A percentile compares a stretch with the other conserved stretches of the same genome.
Conservation (phyloP, 2,113 vertebrate species). For the Quiscalus mexicanus region DNA sequence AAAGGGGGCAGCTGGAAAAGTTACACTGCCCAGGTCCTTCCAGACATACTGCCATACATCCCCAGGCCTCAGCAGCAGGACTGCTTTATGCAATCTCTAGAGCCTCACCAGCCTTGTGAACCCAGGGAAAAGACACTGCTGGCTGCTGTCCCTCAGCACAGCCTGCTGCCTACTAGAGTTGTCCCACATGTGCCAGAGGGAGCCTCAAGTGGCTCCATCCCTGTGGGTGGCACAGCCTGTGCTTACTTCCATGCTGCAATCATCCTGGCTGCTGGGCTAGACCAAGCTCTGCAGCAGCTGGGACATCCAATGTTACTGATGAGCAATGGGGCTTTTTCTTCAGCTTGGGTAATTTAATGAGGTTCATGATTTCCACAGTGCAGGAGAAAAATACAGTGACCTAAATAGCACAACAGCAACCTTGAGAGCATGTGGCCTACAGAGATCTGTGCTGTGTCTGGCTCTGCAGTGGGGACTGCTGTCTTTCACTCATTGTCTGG, state of each 20-base stretch:
- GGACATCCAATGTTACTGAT: neutral
- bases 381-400: neutral
- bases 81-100: neutral
- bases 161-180: neutral
- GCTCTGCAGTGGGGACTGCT: neutral
- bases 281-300: neutral
- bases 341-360: neutral
- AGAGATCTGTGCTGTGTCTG: neutral
- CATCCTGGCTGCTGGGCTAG: neutral
- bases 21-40: neutral
- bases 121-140: neutral
- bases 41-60: accelerated
- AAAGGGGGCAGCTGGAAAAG: neutral
- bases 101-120: neutral
- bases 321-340: neutral
- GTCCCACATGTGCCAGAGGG: neutral
- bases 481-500: neutral
- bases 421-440: neutral
- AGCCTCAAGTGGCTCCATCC: neutral
- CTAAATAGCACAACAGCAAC: neutral
- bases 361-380: neutral
- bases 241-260: neutral
- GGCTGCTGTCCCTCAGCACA: neutral
- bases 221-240: accelerated
- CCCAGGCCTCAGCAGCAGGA: neutral